phyloP scores from a whole-genome alignment of 2,888 invertebrate genomes.

The Dyspetes luteomarginatus region DNA sequence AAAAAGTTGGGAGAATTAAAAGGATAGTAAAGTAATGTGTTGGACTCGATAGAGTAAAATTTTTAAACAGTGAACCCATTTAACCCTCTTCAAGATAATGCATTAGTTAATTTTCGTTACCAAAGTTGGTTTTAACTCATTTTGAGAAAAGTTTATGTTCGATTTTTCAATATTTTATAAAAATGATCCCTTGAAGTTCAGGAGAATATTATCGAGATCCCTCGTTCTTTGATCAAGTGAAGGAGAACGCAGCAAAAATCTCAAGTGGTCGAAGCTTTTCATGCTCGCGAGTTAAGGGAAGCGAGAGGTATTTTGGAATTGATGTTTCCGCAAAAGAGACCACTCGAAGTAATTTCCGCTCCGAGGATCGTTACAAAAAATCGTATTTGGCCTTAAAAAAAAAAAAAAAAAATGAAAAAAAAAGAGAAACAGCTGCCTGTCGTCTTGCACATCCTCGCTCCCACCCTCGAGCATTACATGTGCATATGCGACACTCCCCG shows the following conservation, averaged over 20 bases:
- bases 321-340: conserved; percentile 71
- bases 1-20: no score
- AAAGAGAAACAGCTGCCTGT: conserved; percentile 54
- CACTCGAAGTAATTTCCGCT: conserved; percentile 78
- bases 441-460: neutral
- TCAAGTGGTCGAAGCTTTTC: conserved; percentile 51
- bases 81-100: no score
- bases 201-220: neutral
- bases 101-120: no score
- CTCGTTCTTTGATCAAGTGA: conserved; percentile 39
- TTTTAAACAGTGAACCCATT: no score
- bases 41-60: no score
- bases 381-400: conserved; percentile 66
- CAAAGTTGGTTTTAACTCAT: no score
- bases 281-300: neutral
- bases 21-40: no score
- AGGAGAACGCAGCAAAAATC: conserved; percentile 46
- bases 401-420: conserved; percentile 52
- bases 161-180: neutral
- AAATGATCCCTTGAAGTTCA: neutral
- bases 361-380: conserved; percentile 66
- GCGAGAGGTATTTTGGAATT: conserved; percentile 59
- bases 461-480: neutral
- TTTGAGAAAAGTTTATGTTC: no score
- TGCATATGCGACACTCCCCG: neutral